Evolutionary conservation across 2,113 vertebrate genomes (phyloP), one percentile per base, ranked within the genome.

Genomic region (Cyprinodon brontotheroides): DNA sequence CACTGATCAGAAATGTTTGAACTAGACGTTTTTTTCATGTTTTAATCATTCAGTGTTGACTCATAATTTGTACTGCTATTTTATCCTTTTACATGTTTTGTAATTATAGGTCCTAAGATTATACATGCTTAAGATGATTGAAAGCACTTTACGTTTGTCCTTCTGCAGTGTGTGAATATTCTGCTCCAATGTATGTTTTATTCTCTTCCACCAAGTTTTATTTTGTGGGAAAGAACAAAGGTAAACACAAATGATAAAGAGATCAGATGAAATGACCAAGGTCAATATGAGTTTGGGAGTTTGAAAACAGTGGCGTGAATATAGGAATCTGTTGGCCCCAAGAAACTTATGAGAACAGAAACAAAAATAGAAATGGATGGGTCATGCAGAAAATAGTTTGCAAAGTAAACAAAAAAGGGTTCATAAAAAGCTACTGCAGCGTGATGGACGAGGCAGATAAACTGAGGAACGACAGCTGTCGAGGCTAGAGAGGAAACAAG

Each of bases 361-460:
- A 68, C 50, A 68, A 74, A 70, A 85, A 82, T 66, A 82, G 73
- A 85, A 81, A 70, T 82, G 79, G 78, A 79, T 75, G 79, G 73
- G 61, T 63, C 41, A 80, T 68, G 76, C 61, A 75, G 10, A 48
- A 45, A 57, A 29, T 59, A 79, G 71, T 77, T 72, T 74, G 38
- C 75, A 80, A 82, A 72, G 74, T 77, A 84, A 87, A 85, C 79
- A 86, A 68, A 38, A 69, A 47, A 59, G 8, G 41, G 63, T 41
- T 69, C 20, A 3, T 65, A 77, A 65, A 57, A 40, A 60, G 50
- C 22, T 62, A 22, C 37, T 72, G 53, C 60, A 29, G 29, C 63
- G 67, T 77, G 85, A 87, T 72, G 82, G 78, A 85, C 68, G 72
- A 62, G 3, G 20, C 47, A 77, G 89, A 90, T 86, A 81, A 81